A percentile compares a stretch with the other conserved stretches of the same genome.
phyloP scores from a whole-genome alignment of 2,113 vertebrate genomes.

The Gnathonemus echidnorhynchus region DNA sequence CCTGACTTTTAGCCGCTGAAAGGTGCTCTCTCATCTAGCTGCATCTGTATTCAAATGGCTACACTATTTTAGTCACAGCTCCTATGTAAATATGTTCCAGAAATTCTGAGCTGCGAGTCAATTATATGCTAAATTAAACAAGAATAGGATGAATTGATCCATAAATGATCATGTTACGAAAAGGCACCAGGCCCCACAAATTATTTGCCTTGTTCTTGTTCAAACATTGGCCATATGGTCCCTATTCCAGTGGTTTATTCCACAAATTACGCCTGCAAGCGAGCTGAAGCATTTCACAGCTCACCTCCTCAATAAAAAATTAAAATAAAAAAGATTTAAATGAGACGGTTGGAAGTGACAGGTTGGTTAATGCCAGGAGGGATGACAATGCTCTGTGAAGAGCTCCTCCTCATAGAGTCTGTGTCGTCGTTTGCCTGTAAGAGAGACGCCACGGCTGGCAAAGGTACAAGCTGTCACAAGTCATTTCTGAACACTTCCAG shows the following conservation, averaged over 20 bases:
- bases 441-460: background rate
- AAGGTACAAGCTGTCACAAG: background rate
- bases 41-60: constrained; percentile 63
- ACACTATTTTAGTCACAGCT: constrained; percentile 58
- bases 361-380: constrained; percentile 2
- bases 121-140: constrained; percentile 78
- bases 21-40: constrained; percentile 51
- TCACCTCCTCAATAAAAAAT: constrained; percentile 22
- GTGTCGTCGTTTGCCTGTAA: no score
- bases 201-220: constrained; percentile 55
- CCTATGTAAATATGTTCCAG: constrained; percentile 59
- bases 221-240: constrained; percentile 42
- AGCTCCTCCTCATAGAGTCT: background rate
- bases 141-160: constrained; percentile 73
- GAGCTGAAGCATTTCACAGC: constrained; percentile 32
- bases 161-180: constrained; percentile 74
- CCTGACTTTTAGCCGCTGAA: constrained; percentile 53
- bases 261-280: constrained; percentile 43
- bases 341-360: constrained; percentile 22
- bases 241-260: constrained; percentile 42
- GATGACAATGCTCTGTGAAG: background rate
- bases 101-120: constrained; percentile 68
- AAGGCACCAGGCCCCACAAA: constrained; percentile 53
- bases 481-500: background rate
- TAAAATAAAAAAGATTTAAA: constrained; percentile 16